Conservation (phyloP, 2,113 vertebrate genomes). For the Oreocharis arfaki region DNA sequence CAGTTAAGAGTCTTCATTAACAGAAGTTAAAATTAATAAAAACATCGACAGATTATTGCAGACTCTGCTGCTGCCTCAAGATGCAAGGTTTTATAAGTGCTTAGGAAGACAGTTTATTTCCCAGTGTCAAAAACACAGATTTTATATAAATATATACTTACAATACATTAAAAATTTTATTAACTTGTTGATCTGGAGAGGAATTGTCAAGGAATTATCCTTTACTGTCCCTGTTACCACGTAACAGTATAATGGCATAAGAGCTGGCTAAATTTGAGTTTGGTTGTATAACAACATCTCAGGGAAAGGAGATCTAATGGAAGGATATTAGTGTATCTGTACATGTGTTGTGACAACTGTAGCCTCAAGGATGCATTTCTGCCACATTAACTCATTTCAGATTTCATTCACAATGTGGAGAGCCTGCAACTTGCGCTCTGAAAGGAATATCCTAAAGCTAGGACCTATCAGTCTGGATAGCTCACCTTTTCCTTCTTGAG, state of each 20-base stretch:
- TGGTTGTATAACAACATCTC: background rate
- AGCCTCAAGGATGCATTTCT: constrained; percentile 19
- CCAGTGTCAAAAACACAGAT: background rate
- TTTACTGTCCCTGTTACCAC: background rate
- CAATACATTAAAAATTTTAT: background rate
- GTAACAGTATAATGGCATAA: background rate
- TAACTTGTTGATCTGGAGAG: background rate
- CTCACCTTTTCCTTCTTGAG: background rate
- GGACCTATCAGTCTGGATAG: background rate
- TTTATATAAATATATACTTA: background rate
- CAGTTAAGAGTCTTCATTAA: background rate
- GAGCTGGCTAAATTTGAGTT: background rate
- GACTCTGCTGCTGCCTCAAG: background rate
- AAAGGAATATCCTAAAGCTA: constrained; percentile 18
- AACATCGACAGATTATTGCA: background rate
- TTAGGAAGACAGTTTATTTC: background rate
- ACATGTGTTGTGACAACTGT: constrained; percentile 12
- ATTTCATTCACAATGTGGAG: background rate
- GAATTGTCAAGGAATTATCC: background rate
- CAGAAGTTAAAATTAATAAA: background rate
- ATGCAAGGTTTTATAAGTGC: background rate
- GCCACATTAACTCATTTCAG: background rate
- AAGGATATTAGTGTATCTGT: background rate
- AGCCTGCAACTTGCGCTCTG: background rate
- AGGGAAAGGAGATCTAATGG: background rate